phyloP scores from a whole-genome alignment of 2,113 vertebrate genomes.

The Dissostichus mawsoni region DNA sequence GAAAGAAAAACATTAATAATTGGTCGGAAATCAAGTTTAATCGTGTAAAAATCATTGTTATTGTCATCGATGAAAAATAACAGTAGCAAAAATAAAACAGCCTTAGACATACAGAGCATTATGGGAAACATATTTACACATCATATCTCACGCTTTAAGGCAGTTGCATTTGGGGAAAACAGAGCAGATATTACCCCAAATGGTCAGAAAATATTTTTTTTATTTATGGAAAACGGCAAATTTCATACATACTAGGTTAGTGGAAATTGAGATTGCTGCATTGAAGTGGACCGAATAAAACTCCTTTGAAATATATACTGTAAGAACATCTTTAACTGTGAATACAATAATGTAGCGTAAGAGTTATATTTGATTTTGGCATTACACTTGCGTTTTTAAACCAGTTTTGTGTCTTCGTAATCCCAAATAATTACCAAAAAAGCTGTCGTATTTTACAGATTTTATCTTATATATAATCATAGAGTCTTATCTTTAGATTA shows the following conservation, averaged over 20 bases:
- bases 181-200: not conserved
- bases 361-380: not conserved
- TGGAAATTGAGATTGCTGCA: not conserved
- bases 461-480: not conserved
- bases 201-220: not conserved
- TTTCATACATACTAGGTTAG: not conserved
- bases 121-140: conserved; percentile 71
- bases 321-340: too few relatives aligned
- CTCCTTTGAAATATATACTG: too few relatives aligned
- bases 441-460: not conserved
- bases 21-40: conserved; percentile 71
- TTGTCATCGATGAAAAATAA: conserved; percentile 51
- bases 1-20: not conserved
- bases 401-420: not conserved
- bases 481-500: not conserved
- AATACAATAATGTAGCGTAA: not conserved
- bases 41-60: conserved; percentile 65
- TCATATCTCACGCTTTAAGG: conserved; percentile 18
- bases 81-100: conserved; percentile 67
- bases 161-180: conserved; percentile 13
- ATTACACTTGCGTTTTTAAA: not conserved
- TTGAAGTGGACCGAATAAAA: too few relatives aligned
- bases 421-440: conserved; percentile 21
- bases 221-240: not conserved
- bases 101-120: conserved; percentile 49